phyloP scores from a whole-genome alignment of 1,140 invertebrate species.

The Bombus balteatus region DNA sequence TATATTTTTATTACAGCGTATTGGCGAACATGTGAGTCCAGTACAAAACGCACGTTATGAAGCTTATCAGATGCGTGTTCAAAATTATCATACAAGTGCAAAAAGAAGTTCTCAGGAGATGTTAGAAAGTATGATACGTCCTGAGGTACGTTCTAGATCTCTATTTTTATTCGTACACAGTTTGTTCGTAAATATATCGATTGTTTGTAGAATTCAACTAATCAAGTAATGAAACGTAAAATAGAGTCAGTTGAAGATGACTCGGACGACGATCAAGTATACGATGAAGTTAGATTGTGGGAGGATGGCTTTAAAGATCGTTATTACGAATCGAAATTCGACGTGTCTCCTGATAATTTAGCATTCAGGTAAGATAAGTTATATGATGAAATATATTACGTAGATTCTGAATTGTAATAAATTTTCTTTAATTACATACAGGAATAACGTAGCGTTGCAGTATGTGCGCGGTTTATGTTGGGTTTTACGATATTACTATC shows the following conservation, averaged over 20 bases:
- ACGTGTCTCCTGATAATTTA: constrained; percentile 90
- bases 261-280: constrained; percentile 89
- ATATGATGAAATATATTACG: background rate
- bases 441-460: constrained; percentile 94
- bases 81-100: constrained; percentile 70
- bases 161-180: background rate
- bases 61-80: constrained; percentile 86
- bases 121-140: constrained; percentile 80
- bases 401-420: background rate
- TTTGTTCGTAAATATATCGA: background rate
- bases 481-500: constrained; percentile 99
- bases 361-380: constrained; percentile 88
- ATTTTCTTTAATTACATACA: constrained; percentile 66
- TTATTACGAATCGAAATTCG: constrained; percentile 99
- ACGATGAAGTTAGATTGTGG: constrained; percentile 98
- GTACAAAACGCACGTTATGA: constrained; percentile 87
- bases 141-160: constrained; percentile 66
- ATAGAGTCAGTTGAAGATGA: constrained; percentile 80
- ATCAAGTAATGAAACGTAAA: constrained; percentile 81
- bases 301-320: constrained; percentile 99
- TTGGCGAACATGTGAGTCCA: constrained; percentile 81
- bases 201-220: constrained; percentile 56
- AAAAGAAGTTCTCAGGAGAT: constrained; percentile 71
- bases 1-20: constrained; percentile 74
- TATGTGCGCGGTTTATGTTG: constrained; percentile 98